Percentiles rank a stretch among this genome's conserved stretches.
These are phyloP conservation scores for Triplophysa rosa DNA, from an alignment of 2,113 vertebrate genomes.

Conservation along the genomic window DNA sequence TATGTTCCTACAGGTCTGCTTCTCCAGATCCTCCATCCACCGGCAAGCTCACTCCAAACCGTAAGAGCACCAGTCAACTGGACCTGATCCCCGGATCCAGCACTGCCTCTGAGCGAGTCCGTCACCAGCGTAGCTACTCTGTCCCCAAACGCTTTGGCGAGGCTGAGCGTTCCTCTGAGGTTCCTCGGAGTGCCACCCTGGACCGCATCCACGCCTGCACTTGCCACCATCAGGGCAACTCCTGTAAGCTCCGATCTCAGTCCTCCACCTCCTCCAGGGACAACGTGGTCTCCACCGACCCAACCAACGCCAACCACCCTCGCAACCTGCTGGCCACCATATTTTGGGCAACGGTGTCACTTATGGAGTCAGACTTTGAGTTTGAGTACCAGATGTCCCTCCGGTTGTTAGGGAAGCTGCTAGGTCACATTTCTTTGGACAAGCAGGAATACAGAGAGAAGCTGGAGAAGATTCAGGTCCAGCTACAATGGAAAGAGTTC, in stretches of 20 bases:
- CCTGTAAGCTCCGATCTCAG: slow-evolving; percentile 58
- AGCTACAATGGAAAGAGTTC: slow-evolving; percentile 95
- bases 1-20: slow-evolving; percentile 74
- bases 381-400: slow-evolving; percentile 98
- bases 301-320: slow-evolving; percentile 87
- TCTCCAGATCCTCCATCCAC: slow-evolving; percentile 86
- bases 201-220: slow-evolving; percentile 89
- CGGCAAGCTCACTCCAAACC: slow-evolving; percentile 82
- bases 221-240: slow-evolving; percentile 79
- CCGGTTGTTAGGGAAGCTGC: slow-evolving; percentile 86
- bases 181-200: slow-evolving; percentile 90
- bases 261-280: slow-evolving; percentile 80
- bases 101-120: slow-evolving; percentile 77
- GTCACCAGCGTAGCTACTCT: slow-evolving; percentile 93
- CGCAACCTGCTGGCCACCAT: slow-evolving; percentile 92
- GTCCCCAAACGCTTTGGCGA: slow-evolving; percentile 94
- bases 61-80: slow-evolving; percentile 91
- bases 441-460: slow-evolving; percentile 92
- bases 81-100: slow-evolving; percentile 76
- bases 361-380: slow-evolving; percentile 99
- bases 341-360: slow-evolving; percentile 95
- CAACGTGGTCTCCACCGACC: slow-evolving; percentile 73
- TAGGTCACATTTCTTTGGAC: slow-evolving; percentile 91
- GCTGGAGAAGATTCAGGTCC: slow-evolving; percentile 93
- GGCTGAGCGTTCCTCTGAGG: slow-evolving; percentile 83